Percentiles rank a stretch among this genome's conserved stretches.
phyloP scores from a whole-genome alignment of 2,888 invertebrate species.

The Oxyscelio sp. region DNA sequence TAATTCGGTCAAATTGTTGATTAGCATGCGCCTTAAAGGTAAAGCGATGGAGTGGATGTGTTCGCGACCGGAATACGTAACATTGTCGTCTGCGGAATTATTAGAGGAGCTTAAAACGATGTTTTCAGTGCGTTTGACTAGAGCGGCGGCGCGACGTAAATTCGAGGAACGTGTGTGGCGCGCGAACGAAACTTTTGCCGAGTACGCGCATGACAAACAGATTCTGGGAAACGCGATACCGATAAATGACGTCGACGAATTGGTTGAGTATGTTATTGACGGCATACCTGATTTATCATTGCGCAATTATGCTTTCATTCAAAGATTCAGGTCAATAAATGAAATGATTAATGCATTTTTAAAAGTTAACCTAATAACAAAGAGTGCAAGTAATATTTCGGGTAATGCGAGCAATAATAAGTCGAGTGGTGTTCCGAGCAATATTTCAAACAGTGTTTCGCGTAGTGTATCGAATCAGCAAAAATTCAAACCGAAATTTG shows the following conservation, averaged over 20 bases:
- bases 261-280: constrained; percentile 9
- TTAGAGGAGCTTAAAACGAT: constrained; percentile 1
- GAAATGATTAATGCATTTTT: background rate
- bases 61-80: constrained; percentile 22
- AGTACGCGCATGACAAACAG: constrained; percentile 22
- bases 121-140: constrained; percentile 2
- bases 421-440: background rate
- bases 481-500: background rate
- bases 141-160: background rate
- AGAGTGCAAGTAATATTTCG: background rate
- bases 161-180: constrained; percentile 25
- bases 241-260: too few species aligned
- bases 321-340: background rate
- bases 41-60: constrained; percentile 23
- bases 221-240: constrained; percentile 30
- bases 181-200: constrained; percentile 11
- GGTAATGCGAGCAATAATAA: background rate
- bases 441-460: background rate
- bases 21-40: constrained; percentile 22
- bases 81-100: background rate
- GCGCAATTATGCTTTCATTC: constrained; percentile 57
- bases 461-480: background rate
- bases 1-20: constrained; percentile 4
- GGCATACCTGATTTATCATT: constrained; percentile 6
- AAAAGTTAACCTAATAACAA: background rate